These are phyloP conservation scores for Spilogale gracilis DNA, from an alignment of 2,113 vertebrate species.

Conservation along the genomic window DNA sequence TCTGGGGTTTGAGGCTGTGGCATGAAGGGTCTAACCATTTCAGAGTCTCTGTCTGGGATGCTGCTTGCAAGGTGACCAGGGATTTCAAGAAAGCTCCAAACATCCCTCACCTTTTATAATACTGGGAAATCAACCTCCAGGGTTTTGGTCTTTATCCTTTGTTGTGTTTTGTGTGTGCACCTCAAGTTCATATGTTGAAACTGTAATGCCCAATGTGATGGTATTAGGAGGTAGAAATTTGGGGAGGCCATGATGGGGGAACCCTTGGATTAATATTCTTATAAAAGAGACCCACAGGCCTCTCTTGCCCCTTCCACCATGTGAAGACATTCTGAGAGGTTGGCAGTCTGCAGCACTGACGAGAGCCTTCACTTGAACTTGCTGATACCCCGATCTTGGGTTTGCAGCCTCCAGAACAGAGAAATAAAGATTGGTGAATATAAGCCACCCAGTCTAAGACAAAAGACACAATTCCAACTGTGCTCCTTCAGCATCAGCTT, in stretches of 20 bases:
- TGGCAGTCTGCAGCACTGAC: background rate
- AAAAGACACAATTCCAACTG: background rate
- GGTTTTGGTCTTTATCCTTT: background rate
- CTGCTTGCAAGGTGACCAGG: background rate
- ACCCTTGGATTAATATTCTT: background rate
- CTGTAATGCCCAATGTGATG: background rate
- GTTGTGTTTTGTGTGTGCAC: background rate
- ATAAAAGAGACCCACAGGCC: background rate
- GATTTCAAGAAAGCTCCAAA: background rate
- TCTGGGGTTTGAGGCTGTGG: background rate
- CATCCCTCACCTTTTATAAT: background rate
- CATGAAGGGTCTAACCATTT: background rate
- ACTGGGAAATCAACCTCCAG: background rate
- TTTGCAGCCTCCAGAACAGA: background rate
- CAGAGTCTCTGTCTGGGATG: background rate
- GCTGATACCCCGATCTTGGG: background rate
- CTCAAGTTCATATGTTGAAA: background rate
- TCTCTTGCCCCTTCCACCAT: background rate
- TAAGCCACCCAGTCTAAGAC: background rate
- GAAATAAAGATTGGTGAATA: background rate
- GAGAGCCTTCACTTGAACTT: background rate
- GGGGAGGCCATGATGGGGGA: background rate
- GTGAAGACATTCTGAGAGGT: background rate
- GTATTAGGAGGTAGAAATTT: background rate
- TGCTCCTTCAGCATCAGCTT: background rate